Base-by-base conservation (phyloP, 2,797 vertebrate genomes). In the Cynodonichthys magdalenae region DNA sequence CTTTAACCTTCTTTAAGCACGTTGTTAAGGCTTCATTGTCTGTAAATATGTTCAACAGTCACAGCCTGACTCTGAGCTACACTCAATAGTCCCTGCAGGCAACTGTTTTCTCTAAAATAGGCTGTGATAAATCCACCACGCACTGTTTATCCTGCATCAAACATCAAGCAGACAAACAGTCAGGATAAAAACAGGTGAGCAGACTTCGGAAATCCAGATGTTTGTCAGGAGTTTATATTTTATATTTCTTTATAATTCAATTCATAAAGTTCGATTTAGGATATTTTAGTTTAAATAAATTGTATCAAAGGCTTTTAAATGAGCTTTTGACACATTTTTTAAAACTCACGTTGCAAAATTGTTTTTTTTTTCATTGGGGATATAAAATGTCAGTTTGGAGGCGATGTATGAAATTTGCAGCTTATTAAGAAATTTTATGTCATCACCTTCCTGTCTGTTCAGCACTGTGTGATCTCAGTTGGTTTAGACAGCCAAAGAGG, bases 361-460 rank as follows among this genome's bases (percentile, higher is more conserved):
- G 44, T 41, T 28, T 62, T 34, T 6, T 52, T 57, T 18, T 44
- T 69, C 6, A 52, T 11, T 39, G 44, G 31, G 18, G 18, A 56
- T 51, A 18, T 63, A 46, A 14, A 36, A n/a, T 57, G 7, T 45
- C 9, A 31, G 18, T 34, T 56, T 31, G 36, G 44, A 50, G 36
- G 39, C 20, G 4, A 56, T 48, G 47, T 61, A 44, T 29, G 28
- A 59, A 55, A 59, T 65, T 11, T 53, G 39, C n/a, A 19, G 56
- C 66, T 72, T 62, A 71, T 85, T 67, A 62, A 82, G 71, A 59
- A 53, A 47, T 68, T 51, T 70, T 54, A 68, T 71, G 39, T 49
- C 48, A 20, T 52, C 14, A 12, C 29, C n/a, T 46, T 39, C 53
- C 19, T 73, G 50, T 56, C 58, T 70, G 36, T 69, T 63, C 53